Evolutionary conservation across 2,888 invertebrate species (phyloP).

Genomic region (Drosophila macrospina): DNA sequence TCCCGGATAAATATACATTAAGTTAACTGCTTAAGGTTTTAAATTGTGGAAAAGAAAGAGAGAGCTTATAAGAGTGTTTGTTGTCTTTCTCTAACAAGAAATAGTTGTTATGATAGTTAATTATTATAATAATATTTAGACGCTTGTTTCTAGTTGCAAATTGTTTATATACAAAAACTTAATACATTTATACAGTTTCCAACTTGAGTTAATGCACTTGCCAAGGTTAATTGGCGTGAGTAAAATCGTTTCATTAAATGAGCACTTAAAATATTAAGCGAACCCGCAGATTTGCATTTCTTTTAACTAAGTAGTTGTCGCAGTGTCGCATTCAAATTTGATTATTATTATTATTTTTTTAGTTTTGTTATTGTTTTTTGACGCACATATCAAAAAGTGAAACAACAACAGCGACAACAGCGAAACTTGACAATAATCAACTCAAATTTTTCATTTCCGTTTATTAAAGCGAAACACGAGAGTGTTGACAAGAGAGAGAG

Average conservation of each 20-base stretch:
- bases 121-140: too few relatives aligned
- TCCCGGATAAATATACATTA: constrained; percentile 7
- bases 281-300: constrained; percentile 58
- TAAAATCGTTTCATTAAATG: constrained; percentile 44
- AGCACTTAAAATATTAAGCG: constrained; percentile 31
- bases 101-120: too few relatives aligned
- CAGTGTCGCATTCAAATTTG: constrained; percentile 41
- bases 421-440: constrained; percentile 78
- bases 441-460: constrained; percentile 81
- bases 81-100: neutral
- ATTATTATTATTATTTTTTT: constrained; percentile 39
- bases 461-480: constrained; percentile 66
- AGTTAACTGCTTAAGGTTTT: neutral
- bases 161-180: neutral
- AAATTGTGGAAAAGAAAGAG: neutral
- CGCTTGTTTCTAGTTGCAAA: too few relatives aligned
- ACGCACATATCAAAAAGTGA: constrained; percentile 36
- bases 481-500: constrained; percentile 8
- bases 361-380: constrained; percentile 15
- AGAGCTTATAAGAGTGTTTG: neutral
- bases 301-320: constrained; percentile 44
- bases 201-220: neutral
- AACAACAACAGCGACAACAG: constrained; percentile 49
- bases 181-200: neutral
- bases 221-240: constrained; percentile 74